These are phyloP conservation scores for Agrotis clavis DNA, from an alignment of 2,888 invertebrate species.

Conservation along the genomic window DNA sequence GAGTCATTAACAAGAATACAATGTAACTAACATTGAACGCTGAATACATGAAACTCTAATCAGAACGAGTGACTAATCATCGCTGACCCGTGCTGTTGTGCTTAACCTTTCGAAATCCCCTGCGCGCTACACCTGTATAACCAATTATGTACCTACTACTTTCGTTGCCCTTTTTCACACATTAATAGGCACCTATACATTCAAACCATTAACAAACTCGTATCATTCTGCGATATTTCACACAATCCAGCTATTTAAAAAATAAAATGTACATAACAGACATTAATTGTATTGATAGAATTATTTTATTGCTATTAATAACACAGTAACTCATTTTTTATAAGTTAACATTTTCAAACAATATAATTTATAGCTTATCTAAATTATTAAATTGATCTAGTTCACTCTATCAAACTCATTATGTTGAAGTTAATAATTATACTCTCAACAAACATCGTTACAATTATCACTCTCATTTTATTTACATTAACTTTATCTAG, in stretches of 20 bases:
- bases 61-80: constrained; percentile 69
- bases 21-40: constrained; percentile 61
- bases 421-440: constrained; percentile 13
- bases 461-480: constrained; percentile 32
- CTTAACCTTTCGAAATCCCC: constrained; percentile 62
- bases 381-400: constrained; percentile 36
- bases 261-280: constrained; percentile 9
- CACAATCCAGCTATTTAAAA: constrained; percentile 32
- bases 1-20: constrained; percentile 50
- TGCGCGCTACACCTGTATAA: constrained; percentile 40
- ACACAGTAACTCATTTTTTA: constrained; percentile 31
- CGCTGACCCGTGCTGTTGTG: constrained; percentile 67
- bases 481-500: constrained; percentile 40
- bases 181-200: not conserved
- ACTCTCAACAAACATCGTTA: constrained; percentile 32
- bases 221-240: constrained; percentile 26
- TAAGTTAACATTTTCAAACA: constrained; percentile 11
- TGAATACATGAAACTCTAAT: constrained; percentile 71
- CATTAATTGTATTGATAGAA: constrained; percentile 30
- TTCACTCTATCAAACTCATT: constrained; percentile 30
- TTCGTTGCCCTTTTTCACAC: constrained; percentile 36
- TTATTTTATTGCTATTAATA: constrained; percentile 35
- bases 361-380: constrained; percentile 38
- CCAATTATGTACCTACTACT: constrained; percentile 28
- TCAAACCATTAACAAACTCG: not conserved